Base-by-base conservation (phyloP, 2,797 vertebrate species). In the Serranus cabrilla region DNA sequence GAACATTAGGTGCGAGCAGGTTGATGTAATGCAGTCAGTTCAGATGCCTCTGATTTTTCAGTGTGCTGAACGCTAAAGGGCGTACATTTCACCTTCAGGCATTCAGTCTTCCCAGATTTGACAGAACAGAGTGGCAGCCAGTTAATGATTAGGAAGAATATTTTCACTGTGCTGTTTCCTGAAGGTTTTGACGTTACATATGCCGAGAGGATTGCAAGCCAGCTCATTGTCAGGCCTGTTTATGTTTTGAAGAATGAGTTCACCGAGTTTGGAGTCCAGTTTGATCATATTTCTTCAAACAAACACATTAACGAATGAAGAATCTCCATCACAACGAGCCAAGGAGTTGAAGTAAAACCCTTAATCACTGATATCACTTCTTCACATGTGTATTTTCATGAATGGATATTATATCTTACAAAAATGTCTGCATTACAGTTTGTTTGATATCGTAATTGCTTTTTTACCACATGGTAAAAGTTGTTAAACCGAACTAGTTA, bases 111-210 rank as follows among this genome's bases (percentile, higher is more conserved):
- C 14, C 2, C 17, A 43, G 20, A 21, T 66, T 34, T 73, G 58
- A 71, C 50, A 31, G 50, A 65, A 45, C 37, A 40, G 27, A 54
- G 42, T 46, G 59, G 64, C 69, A 52, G 49, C 13, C 17, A 31
- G 31, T 9, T 40, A 17, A 59, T 50, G 45, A 49, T 56, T 7
- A 21, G 6, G 27, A 69, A 52, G 4, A 58, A 21, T 7, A 1
- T 74, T 58, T 51, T 72, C 43, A 23, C 50, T 27, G 18, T n/a
- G 52, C 39, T 42, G 21, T 27, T 62, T 60, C 56, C 50, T 68
- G 6, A 18, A 6, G 6, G 23, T 58, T 51, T 54, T 25, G n/a
- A 66, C 1, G 7, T 18, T 16, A 42, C 25, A 60, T 57, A 64
- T 49, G 25, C 10, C 11, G 12, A 1, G 13, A 46, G 51, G 34